Base-by-base conservation (phyloP, 2,113 vertebrate genomes). In the Barnardius zonarius region DNA sequence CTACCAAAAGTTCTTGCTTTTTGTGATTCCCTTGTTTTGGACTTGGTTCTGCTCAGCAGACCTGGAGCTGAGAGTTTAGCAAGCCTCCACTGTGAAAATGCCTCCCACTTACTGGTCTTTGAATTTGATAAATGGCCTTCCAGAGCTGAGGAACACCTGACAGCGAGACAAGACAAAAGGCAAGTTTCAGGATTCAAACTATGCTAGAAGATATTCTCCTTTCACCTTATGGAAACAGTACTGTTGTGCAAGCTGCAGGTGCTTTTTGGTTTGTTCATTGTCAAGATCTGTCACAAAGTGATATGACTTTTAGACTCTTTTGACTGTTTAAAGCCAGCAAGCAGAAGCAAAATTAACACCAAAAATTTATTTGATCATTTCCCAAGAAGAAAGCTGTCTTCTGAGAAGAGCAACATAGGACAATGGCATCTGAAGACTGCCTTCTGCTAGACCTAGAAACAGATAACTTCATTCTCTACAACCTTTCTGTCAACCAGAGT, bases 391-490 rank as follows among this genome's bases (percentile, higher is more conserved):
- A 82, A 88, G 31, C 20, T 73, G 18, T 82, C 62, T 70, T 81
- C 62, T 6, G 8, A 94, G 73, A 70, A 86, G 63, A 69, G 35
- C 13, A 23, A 84, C 88, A 22, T n/a, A 70, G 78, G 92, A 97
- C 90, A 18, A 99, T 98, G 98, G 98, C 97, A 96, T 97, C 92
- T 24, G 96, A 97, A 70, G 95, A 98, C 68, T 98, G 97, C 63
- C 95, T 97, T 84, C 92, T 91, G 67, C 95, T 97, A 77, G 88
- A 96, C 61, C 46, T 95, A 74, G 97, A 98, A 88, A 88, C 94
- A 83, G 96, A 98, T 30, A 95, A 92, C 94, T 94, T 97, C 33
- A 19, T 88, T 80, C 85, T 96, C 59, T 94, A 93, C 88, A 98
- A 98, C 63, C 81, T 93, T 85, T 98, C 97, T 86, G 52, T 81